Conservation (phyloP, 1,140 invertebrate genomes). For the Lasioglossum baleicum region DNA sequence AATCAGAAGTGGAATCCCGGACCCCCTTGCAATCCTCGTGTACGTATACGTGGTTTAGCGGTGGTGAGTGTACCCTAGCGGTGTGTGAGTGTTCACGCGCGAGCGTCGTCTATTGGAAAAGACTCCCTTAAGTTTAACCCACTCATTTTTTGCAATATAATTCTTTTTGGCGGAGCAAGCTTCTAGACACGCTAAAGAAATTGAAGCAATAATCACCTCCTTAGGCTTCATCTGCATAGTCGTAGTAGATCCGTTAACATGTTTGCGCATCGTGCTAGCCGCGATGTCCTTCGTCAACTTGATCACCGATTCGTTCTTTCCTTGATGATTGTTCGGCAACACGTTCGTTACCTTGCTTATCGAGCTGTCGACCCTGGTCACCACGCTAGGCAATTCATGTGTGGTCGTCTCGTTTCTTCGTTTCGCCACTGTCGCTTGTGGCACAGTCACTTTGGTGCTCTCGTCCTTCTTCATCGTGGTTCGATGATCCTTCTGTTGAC, state of each 20-base stretch:
- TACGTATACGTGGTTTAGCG: too few species aligned
- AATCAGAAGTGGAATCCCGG: too few species aligned
- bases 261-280: slow-evolving; percentile 50
- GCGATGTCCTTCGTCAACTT: slow-evolving; percentile 60
- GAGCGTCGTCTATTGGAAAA: too few species aligned
- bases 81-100: too few species aligned
- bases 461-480: slow-evolving; percentile 25
- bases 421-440: slow-evolving; percentile 26
- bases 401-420: slow-evolving; percentile 35
- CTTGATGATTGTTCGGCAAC: slow-evolving; percentile 1
- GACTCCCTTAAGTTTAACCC: too few species aligned
- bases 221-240: slow-evolving; percentile 69
- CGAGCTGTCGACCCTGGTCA: slow-evolving; percentile 54
- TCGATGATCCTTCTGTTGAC: slow-evolving; percentile 35
- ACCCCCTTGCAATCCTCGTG: too few species aligned
- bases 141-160: too few species aligned
- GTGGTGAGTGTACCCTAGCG: too few species aligned
- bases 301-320: slow-evolving; percentile 10
- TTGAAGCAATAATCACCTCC: slow-evolving; percentile 60
- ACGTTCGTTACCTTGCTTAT: slow-evolving; percentile 56
- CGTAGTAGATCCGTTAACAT: slow-evolving; percentile 59
- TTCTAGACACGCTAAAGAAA: too few species aligned
- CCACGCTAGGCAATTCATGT: slow-evolving; percentile 29
- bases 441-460: slow-evolving; percentile 36
- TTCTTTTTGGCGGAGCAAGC: too few species aligned